Base-by-base conservation (phyloP, 2,113 vertebrate genomes). In the Sterrhoptilus dennistouni region DNA sequence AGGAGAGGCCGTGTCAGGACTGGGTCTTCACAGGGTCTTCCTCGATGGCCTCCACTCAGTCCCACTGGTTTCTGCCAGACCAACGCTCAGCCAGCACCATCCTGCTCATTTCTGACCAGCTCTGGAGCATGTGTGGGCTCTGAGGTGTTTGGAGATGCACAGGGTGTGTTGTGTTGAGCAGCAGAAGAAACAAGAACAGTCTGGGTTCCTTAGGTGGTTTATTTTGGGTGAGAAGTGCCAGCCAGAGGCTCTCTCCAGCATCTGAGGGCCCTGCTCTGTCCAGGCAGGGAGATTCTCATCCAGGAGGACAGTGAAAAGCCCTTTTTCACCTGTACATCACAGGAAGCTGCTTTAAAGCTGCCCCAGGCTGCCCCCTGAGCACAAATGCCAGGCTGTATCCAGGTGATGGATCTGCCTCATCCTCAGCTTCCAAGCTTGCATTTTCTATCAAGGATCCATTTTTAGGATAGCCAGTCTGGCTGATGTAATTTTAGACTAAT, bases 41-140 rank as follows among this genome's bases (percentile, higher is more conserved):
- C 25, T 74, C 4, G 1, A 9, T 16, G 1, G 28, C 13, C 64
- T 35, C 54, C 36, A 14, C 29, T 22, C 20, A 61, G 60, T 9
- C 10, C 42, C 36, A 8, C 14, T 5, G 53, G 20, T 31, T 29
- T 49, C 21, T 31, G 54, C 9, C 35, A 38, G 53, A 21, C 17
- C 36, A 36, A 1, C 3, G 3, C 61, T 44, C 4, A 0, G 8
- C 11, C 77, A 50, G 8, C 65, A 9, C 7, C 70, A 7, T 6
- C 27, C 70, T 75, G 47, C 70, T 52, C 21, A 2, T 4, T 31
- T 38, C 40, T 53, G 36, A n/a, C 12, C 78, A 29, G 79, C 44
- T 53, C 20, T 13, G 57, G 1, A 63, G 61, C 52, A 27, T 0
- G 0, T 3, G 57, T 3, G 52, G 52, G 64, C 56, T 2, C 0